These are phyloP conservation scores for Xanthorhoe designata DNA, from an alignment of 2,888 invertebrate species.

Conservation along the genomic window DNA sequence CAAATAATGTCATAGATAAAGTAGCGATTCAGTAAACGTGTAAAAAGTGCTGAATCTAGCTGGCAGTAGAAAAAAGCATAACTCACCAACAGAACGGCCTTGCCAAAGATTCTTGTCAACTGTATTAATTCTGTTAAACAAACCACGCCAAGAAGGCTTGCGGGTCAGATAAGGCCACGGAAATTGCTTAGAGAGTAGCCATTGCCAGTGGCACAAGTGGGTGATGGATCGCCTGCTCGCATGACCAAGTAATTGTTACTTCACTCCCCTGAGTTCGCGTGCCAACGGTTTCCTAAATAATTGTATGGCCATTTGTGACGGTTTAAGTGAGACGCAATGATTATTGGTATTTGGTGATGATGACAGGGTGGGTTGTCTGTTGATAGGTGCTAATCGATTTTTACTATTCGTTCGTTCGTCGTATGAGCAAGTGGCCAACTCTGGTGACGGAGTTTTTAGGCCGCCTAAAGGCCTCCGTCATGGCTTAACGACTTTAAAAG, in stretches of 20 bases:
- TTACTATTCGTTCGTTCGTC: too few relatives aligned
- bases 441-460: too few relatives aligned
- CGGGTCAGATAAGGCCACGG: conserved; percentile 79
- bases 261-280: conserved; percentile 73
- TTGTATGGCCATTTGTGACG: conserved; percentile 64
- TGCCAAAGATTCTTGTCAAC: conserved; percentile 61
- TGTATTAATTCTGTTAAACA: conserved; percentile 82
- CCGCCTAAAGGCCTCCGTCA: too few relatives aligned
- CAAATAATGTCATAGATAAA: too few relatives aligned
- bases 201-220: conserved; percentile 74
- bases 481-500: too few relatives aligned
- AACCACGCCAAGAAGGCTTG: conserved; percentile 71
- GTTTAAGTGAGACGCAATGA: conserved; percentile 51
- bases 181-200: conserved; percentile 82
- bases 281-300: conserved; percentile 64
- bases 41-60: conserved; percentile 13
- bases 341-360: conserved; percentile 44
- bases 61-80: conserved; percentile 24
- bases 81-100: conserved; percentile 47
- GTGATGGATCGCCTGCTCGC: conserved; percentile 81
- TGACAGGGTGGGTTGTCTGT: conserved; percentile 24
- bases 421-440: too few relatives aligned
- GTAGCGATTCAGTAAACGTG: background rate
- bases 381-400: conserved; percentile 12
- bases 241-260: conserved; percentile 84